A percentile compares a stretch with the other conserved stretches of the same genome.
Conservation (phyloP, 2,888 invertebrate species). For the Ormia ochracea region DNA sequence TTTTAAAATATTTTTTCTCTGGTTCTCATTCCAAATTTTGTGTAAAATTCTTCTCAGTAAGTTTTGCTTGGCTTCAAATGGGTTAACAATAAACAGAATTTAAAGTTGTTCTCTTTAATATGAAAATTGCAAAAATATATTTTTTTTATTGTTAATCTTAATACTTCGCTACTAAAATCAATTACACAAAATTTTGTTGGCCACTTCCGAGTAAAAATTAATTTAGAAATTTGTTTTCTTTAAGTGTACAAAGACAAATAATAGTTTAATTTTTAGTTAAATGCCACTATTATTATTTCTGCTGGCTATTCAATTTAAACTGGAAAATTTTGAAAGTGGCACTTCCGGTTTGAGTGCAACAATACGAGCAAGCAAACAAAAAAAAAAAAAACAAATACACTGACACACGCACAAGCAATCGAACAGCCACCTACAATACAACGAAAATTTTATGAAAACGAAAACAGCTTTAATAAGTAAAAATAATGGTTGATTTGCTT, state of each 20-base stretch:
- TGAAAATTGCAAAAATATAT: too few species aligned
- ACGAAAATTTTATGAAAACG: slow-evolving; percentile 8
- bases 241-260: neutral
- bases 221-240: neutral
- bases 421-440: neutral
- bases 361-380: slow-evolving; percentile 29
- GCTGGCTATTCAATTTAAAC: slow-evolving; percentile 59
- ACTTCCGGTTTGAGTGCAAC: slow-evolving; percentile 56
- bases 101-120: too few species aligned
- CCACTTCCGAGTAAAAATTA: neutral
- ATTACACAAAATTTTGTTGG: too few species aligned
- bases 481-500: slow-evolving; percentile 43
- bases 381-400: slow-evolving; percentile 19
- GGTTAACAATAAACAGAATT: too few species aligned
- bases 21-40: too few species aligned
- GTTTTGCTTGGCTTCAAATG: too few species aligned
- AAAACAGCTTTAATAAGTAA: slow-evolving; percentile 33
- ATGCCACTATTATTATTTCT: slow-evolving; percentile 18
- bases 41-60: too few species aligned
- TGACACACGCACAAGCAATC: neutral
- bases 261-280: neutral
- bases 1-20: too few species aligned
- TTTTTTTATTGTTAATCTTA: neutral
- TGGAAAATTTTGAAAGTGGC: slow-evolving; percentile 56
- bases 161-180: neutral